A percentile compares a stretch with the other conserved stretches of the same genome.
phyloP scores from a whole-genome alignment of 2,888 invertebrate genomes.

The Mesoligia furuncula region DNA sequence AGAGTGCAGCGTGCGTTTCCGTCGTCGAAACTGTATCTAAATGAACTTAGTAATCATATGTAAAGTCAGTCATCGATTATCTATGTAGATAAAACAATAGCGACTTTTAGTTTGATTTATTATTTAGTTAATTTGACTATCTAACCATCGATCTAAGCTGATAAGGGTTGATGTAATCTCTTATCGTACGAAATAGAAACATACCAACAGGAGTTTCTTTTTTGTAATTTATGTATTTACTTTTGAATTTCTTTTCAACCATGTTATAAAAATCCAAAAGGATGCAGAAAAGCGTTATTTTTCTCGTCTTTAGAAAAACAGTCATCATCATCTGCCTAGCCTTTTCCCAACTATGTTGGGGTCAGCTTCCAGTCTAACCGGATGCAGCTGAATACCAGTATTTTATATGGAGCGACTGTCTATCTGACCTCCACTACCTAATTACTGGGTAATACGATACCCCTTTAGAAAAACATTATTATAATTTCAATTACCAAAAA shows the following conservation, averaged over 20 bases:
- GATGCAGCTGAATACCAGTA: too few relatives aligned
- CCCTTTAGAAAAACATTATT: not conserved
- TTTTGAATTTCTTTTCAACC: not conserved
- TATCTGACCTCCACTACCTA: too few relatives aligned
- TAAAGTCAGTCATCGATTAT: constrained; percentile 48
- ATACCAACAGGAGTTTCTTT: not conserved
- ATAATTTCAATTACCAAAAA: not conserved
- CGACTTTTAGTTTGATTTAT: constrained; percentile 58
- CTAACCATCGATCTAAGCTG: constrained; percentile 60
- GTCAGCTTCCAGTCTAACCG: too few relatives aligned
- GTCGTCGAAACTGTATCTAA: constrained; percentile 28
- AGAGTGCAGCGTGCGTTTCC: not conserved
- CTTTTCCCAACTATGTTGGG: too few relatives aligned
- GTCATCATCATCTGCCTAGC: too few relatives aligned
- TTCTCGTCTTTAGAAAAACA: not conserved
- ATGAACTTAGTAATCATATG: constrained; percentile 47
- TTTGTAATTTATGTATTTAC: not conserved
- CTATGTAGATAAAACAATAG: constrained; percentile 57
- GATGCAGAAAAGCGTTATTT: not conserved
- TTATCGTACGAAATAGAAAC: constrained; percentile 24
- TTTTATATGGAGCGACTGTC: too few relatives aligned
- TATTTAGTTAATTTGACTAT: constrained; percentile 58
- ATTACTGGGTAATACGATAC: too few relatives aligned
- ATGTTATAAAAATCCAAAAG: not conserved
- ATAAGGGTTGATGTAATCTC: constrained; percentile 55